These are phyloP conservation scores for Sterna hirundo DNA, from an alignment of 2,113 vertebrate genomes.

Conservation along the genomic window DNA sequence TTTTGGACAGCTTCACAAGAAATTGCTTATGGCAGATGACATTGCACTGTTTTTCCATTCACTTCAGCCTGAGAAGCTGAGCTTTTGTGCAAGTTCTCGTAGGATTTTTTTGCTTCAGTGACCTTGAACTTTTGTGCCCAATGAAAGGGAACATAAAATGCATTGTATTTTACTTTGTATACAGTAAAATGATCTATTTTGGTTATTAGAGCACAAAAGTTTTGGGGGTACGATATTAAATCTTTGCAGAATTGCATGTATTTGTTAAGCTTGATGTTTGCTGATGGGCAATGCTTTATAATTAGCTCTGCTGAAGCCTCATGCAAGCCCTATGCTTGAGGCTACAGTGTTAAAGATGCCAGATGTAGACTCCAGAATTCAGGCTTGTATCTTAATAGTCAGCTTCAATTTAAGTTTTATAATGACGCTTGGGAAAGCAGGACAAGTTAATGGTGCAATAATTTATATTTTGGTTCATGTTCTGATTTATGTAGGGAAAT, in stretches of 20 bases:
- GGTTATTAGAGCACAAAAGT: constrained; percentile 13
- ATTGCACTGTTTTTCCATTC: neutral
- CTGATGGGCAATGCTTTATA: neutral
- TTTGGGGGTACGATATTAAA: neutral
- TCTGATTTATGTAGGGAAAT: neutral
- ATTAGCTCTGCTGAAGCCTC: neutral
- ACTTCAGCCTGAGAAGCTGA: neutral
- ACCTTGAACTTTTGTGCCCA: neutral
- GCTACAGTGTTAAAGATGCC: neutral
- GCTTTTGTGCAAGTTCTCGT: neutral
- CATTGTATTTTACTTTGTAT: neutral
- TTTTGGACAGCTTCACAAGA: neutral
- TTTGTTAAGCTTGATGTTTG: neutral
- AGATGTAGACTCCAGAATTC: neutral
- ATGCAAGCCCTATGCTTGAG: neutral
- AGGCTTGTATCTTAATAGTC: neutral
- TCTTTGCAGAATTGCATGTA: neutral
- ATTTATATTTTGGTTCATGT: neutral
- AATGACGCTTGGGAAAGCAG: neutral
- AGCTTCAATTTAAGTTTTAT: neutral
- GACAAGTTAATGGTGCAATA: neutral
- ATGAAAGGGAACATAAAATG: neutral
- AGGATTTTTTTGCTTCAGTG: neutral
- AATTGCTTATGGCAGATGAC: neutral
- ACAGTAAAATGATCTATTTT: neutral